A percentile compares a stretch with the other conserved stretches of the same genome.
phyloP scores from a whole-genome alignment of 64 coral and sea anemone genomes.

The Astreopora myriophthalma region DNA sequence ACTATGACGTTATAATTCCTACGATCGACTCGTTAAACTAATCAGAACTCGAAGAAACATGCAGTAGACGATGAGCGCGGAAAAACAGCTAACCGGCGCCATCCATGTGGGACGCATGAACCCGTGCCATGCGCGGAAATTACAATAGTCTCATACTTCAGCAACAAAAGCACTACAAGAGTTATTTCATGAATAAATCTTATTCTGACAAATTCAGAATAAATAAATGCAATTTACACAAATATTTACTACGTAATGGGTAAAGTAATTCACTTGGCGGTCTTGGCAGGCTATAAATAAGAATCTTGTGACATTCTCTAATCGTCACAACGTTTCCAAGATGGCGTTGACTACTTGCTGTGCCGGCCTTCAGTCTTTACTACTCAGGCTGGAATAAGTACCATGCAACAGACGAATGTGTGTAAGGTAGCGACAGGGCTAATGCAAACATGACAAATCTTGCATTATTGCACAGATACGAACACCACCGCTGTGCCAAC shows the following conservation, averaged over 20 bases:
- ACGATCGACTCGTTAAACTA: too few species aligned
- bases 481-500: background rate
- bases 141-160: too few species aligned
- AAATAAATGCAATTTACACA: background rate
- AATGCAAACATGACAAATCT: too few species aligned
- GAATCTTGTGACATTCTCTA: background rate
- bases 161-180: background rate
- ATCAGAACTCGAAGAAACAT: too few species aligned
- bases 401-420: background rate
- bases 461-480: background rate
- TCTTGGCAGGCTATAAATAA: background rate
- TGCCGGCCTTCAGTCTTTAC: background rate
- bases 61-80: too few species aligned
- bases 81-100: too few species aligned
- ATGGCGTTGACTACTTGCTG: background rate
- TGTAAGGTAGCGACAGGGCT: background rate
- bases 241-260: background rate
- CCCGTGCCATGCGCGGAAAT: too few species aligned
- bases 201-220: background rate
- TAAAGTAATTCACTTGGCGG: background rate
- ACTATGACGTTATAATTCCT: too few species aligned
- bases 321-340: background rate
- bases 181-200: background rate
- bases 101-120: too few species aligned
- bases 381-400: background rate